Base-by-base conservation (phyloP, 2,888 invertebrate species). In the Meganola albula region DNA sequence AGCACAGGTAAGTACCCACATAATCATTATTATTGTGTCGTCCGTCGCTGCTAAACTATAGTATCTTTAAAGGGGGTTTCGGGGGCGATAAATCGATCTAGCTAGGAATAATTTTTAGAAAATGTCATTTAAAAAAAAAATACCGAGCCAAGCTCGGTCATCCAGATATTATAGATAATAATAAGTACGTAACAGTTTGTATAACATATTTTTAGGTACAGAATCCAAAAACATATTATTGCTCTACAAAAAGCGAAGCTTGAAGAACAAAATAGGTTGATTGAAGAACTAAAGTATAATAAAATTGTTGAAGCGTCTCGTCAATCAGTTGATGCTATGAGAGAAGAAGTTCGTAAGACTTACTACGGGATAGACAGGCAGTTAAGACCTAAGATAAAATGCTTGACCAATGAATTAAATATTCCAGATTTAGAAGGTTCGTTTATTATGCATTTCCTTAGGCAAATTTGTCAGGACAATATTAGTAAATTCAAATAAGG, bases 191-290 rank as follows among this genome's bases (percentile, higher is more conserved):
- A n/a, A n/a, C n/a, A n/a, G n/a, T n/a, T n/a, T n/a, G n/a, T n/a
- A n/a, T 16, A 5, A 16, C 16, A 20, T 20, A 20, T 20, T 20
- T n/a, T 38, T 44, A 90, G 92, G 51, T 90, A 90, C 40, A 89
- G 89, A 66, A 87, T 91, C 6, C 93, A 93, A 62, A 91, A 90
- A 60, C 88, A 89, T 46, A 91, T 93, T 24, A 93, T 93, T 37
- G 90, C 92, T 13, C 70, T 90, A 13, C 93, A 93, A 65, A 91
- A 89, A 61, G 74, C 87, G 1, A 92, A 92, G 72, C 63, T 94
- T 37, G 89, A 90, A 37, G 89, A 92, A 37, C 93, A 93, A 65
- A 90, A 90, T 48, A 88, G 89, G 53, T 61, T 92, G n/a, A 93
- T 93, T 35, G 90, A 92, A 63, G 90, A 92, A 58, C 70, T 93